Evolutionary conservation across 2,888 invertebrate species (phyloP).

Genomic region (Diarsia brunnea): DNA sequence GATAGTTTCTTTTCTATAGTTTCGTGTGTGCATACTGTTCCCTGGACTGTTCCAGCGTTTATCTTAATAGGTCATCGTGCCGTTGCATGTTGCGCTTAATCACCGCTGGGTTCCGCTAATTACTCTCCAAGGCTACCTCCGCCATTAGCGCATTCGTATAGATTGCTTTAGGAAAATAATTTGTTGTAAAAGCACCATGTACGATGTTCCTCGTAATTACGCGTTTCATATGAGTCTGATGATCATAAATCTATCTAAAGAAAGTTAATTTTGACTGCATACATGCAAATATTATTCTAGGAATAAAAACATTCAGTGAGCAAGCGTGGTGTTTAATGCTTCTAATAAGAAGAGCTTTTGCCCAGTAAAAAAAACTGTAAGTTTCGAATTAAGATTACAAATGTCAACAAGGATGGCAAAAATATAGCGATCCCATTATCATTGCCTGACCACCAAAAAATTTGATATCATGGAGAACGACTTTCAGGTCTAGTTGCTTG

Average conservation of each 20-base stretch:
- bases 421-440: background rate
- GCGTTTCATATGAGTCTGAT: background rate
- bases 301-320: no score
- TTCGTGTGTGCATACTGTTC: background rate
- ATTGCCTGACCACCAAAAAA: background rate
- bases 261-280: background rate
- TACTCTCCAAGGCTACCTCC: slow-evolving; percentile 32
- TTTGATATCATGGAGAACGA: no score
- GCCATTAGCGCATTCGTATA: slow-evolving; percentile 12
- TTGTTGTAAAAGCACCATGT: background rate
- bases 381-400: background rate
- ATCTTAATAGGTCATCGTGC: slow-evolving; percentile 43
- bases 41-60: slow-evolving; percentile 2
- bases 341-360: background rate
- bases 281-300: no score
- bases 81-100: slow-evolving; percentile 50
- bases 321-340: background rate
- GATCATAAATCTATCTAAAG: background rate
- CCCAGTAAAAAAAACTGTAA: background rate
- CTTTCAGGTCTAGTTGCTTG: background rate
- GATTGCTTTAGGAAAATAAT: slow-evolving; percentile 26
- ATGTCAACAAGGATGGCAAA: background rate
- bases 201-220: background rate
- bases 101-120: slow-evolving; percentile 42
- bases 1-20: no score